phyloP scores from a whole-genome alignment of 2,888 invertebrate genomes.

The Melangyna quadrimaculata region DNA sequence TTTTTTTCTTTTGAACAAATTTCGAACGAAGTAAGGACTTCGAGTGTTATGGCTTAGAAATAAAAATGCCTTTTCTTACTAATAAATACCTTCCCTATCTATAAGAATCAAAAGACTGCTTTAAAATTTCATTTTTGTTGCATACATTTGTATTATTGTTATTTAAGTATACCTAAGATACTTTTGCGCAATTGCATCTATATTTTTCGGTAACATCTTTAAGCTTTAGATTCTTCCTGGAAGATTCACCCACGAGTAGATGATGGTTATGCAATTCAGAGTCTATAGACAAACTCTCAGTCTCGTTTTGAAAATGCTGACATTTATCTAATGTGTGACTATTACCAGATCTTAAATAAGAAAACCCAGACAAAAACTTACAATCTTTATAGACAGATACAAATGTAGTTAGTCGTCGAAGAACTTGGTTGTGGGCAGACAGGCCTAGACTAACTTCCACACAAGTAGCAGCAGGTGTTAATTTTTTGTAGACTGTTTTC shows the following conservation, averaged over 20 bases:
- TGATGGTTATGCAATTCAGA: neutral
- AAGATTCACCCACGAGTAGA: neutral
- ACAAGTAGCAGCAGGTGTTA: constrained; percentile 36
- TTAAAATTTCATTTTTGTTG: no score
- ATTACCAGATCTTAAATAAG: constrained; percentile 13
- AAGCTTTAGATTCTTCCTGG: neutral
- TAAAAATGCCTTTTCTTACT: no score
- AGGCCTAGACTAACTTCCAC: neutral
- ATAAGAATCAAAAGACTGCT: no score
- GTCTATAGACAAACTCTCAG: neutral
- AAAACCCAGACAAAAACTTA: neutral
- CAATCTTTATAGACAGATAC: constrained; percentile 1
- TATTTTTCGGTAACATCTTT: neutral
- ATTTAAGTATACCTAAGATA: no score
- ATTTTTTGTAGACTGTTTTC: constrained; percentile 21
- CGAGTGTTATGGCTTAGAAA: no score
- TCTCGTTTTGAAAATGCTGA: constrained; percentile 5
- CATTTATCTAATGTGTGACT: constrained; percentile 20
- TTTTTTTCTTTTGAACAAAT: no score
- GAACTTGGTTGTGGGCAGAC: constrained; percentile 20
- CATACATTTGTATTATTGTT: no score
- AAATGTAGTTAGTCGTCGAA: constrained; percentile 1
- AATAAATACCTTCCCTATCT: no score
- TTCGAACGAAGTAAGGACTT: no score
- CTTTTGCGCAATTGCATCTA: neutral